Conservation (phyloP, 2,113 vertebrate genomes). For the Petrocephalus microphthalmus region DNA sequence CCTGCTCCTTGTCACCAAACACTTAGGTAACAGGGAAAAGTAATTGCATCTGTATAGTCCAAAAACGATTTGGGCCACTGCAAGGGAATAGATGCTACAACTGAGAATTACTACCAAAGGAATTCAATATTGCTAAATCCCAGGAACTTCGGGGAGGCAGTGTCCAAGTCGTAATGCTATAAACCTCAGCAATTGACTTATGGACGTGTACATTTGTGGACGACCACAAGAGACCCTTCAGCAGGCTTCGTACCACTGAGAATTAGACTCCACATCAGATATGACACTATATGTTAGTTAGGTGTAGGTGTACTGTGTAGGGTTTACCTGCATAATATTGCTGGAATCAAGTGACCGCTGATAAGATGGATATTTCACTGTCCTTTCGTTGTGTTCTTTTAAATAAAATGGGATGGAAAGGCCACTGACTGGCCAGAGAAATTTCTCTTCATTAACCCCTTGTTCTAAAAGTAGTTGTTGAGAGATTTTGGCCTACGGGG, state of each 20-base stretch:
- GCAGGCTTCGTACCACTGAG: background rate
- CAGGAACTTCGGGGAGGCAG: background rate
- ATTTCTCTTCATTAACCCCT: background rate
- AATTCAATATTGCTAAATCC: background rate
- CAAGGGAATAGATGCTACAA: background rate
- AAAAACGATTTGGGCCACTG: background rate
- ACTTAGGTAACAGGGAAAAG: background rate
- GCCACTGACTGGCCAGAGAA: background rate
- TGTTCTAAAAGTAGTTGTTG: background rate
- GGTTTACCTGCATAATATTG: background rate
- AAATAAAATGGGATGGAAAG: background rate
- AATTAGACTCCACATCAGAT: background rate
- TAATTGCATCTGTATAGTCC: background rate
- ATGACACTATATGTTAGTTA: background rate
- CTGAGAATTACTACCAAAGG: background rate
- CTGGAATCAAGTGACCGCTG: background rate
- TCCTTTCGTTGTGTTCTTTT: background rate
- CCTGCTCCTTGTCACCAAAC: background rate
- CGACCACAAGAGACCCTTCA: background rate
- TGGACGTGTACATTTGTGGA: background rate
- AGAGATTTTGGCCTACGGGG: slow-evolving; percentile 13
- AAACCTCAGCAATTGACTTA: background rate
- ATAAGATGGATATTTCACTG: background rate
- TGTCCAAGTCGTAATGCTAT: background rate
- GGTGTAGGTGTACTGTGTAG: background rate